Evolutionary conservation across 1,140 invertebrate genomes (phyloP).

Genomic region (Tyrophagus putrescentiae): DNA sequence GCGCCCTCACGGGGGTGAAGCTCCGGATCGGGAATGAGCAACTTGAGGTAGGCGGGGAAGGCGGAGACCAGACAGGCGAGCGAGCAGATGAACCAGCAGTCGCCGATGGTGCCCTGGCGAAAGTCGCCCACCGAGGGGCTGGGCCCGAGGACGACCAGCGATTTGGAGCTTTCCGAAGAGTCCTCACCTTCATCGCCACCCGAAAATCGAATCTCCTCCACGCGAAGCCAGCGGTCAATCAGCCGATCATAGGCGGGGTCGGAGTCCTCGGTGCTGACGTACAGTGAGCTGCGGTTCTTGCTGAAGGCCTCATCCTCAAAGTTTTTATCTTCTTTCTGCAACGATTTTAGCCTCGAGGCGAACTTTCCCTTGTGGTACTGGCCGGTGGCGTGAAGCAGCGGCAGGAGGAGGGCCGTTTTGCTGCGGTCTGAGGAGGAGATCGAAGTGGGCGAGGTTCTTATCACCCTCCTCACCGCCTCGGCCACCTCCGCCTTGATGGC

Average conservation of each 20-base stretch:
- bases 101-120: background rate
- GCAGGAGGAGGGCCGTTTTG: too few species aligned
- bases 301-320: too few species aligned
- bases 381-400: too few species aligned
- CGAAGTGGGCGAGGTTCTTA: too few species aligned
- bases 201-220: background rate
- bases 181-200: background rate
- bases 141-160: background rate
- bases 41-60: background rate
- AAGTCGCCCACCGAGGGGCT: background rate
- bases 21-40: background rate
- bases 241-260: background rate
- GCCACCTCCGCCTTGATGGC: too few species aligned
- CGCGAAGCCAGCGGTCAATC: background rate
- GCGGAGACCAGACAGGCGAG: background rate
- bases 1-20: background rate
- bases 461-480: too few species aligned
- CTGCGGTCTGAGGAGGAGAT: too few species aligned
- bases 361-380: too few species aligned
- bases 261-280: background rate
- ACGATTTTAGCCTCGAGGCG: too few species aligned
- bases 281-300: background rate
- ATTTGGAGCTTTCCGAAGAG: background rate
- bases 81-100: constrained; percentile 1
- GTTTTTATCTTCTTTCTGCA: too few species aligned